A percentile compares a stretch with the other conserved stretches of the same genome.
Conservation (phyloP, 2,113 vertebrate genomes). For the Podarcis cretensis region DNA sequence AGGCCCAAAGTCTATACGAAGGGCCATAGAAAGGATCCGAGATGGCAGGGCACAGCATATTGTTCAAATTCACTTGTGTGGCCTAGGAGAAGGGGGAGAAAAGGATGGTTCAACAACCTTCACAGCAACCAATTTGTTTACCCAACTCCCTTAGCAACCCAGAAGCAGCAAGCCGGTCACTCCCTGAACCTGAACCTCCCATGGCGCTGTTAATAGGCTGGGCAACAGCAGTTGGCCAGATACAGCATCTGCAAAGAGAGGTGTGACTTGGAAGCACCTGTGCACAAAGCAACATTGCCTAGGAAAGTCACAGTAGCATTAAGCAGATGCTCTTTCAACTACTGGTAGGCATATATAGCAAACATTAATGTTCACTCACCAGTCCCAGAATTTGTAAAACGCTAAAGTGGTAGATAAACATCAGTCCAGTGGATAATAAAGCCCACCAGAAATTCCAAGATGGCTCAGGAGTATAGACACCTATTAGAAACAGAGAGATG, state of each 20-base stretch:
- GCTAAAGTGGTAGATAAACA: slow-evolving; percentile 97
- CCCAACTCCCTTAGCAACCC: not conserved
- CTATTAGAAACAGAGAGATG: slow-evolving; percentile 69
- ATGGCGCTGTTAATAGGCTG: not conserved
- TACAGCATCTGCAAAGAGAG: not conserved
- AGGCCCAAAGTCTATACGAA: slow-evolving; percentile 97
- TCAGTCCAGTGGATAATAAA: slow-evolving; percentile 90
- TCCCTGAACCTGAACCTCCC: not conserved
- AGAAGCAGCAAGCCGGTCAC: not conserved
- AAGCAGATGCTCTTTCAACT: no score
- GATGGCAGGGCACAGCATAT: slow-evolving; percentile 98
- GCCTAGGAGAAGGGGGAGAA: slow-evolving; percentile 72
- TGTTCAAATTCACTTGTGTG: slow-evolving; percentile 98
- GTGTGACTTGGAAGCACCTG: no score
- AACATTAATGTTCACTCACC: slow-evolving; percentile 80
- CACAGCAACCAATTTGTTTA: not conserved
- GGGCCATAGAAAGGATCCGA: slow-evolving; percentile 98
- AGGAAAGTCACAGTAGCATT: not conserved
- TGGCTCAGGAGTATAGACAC: slow-evolving; percentile 94
- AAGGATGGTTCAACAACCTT: not conserved
- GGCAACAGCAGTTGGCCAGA: not conserved
- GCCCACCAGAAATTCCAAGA: slow-evolving; percentile 95
- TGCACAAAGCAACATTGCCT: not conserved
- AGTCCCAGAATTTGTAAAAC: slow-evolving; percentile 93
- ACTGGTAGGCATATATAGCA: not conserved